Conservation (phyloP, 2,888 invertebrate species). For the Noctua pronuba region DNA sequence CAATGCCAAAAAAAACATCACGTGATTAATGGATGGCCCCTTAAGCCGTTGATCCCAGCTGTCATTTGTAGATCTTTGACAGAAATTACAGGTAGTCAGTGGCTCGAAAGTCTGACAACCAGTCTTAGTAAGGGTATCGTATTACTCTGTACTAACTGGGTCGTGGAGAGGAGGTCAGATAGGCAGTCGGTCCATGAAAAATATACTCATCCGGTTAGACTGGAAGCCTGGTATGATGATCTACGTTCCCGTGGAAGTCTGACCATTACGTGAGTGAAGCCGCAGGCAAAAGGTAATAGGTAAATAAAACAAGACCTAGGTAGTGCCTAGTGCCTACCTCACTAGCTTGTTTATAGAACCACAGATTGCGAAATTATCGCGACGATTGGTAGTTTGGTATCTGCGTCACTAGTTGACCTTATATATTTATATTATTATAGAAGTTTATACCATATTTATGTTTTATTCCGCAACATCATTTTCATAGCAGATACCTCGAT, state of each 20-base stretch:
- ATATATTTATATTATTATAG: constrained; percentile 15
- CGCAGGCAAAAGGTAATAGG: background rate
- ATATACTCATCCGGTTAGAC: too few species aligned
- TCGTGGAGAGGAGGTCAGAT: too few species aligned
- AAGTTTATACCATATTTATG: constrained; percentile 27
- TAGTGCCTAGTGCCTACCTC: background rate
- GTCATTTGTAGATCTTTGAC: too few species aligned
- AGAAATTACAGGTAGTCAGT: too few species aligned
- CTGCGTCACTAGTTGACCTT: constrained; percentile 50
- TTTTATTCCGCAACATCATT: constrained; percentile 16
- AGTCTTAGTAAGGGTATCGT: too few species aligned
- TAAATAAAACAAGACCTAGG: background rate
- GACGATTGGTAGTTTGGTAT: constrained; percentile 15
- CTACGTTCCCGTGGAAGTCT: background rate
- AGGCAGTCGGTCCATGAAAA: too few species aligned
- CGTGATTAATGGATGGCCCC: too few species aligned
- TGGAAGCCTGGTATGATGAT: too few species aligned
- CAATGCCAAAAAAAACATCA: too few species aligned
- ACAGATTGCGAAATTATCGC: constrained; percentile 28
- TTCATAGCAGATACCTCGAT: background rate
- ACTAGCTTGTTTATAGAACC: background rate
- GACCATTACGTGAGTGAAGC: background rate
- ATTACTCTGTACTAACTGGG: too few species aligned
- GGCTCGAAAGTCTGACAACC: too few species aligned
- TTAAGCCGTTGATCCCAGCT: too few species aligned